Percentiles rank a stretch among this genome's conserved stretches.
Evolutionary conservation across 2,113 vertebrate species (phyloP).

Genomic region (Sander vitreus): DNA sequence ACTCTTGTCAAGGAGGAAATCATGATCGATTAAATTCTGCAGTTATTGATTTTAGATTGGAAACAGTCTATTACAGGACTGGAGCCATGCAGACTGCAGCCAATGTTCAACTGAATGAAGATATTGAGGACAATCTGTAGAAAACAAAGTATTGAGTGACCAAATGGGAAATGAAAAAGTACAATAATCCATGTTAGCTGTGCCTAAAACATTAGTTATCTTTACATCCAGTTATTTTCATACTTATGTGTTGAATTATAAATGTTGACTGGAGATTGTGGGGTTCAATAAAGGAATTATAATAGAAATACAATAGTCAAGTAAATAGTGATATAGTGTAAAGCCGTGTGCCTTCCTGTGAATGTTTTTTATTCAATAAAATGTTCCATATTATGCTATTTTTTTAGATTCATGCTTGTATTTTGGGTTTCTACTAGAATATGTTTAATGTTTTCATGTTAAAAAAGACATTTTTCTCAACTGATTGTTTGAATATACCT

Average conservation of each 20-base stretch:
- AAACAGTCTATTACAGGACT: background rate
- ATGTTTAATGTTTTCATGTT: too few species aligned
- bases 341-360: background rate
- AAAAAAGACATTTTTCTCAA: too few species aligned
- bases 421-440: too few species aligned
- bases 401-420: too few species aligned
- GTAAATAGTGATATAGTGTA: background rate
- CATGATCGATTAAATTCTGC: accelerated
- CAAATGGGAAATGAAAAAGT: background rate
- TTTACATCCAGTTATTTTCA: background rate
- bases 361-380: background rate
- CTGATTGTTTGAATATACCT: too few species aligned
- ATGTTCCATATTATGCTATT: too few species aligned
- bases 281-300: background rate
- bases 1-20: background rate
- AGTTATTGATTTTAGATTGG: slow-evolving; percentile 15
- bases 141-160: background rate
- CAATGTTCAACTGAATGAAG: slow-evolving; percentile 1
- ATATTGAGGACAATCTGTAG: background rate
- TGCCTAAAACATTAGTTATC: background rate
- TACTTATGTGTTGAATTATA: background rate
- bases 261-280: background rate
- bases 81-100: slow-evolving; percentile 17
- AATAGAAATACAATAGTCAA: background rate
- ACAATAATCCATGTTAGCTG: background rate